Base-by-base conservation (phyloP, 2,888 invertebrate species). In the Myathropa florea region DNA sequence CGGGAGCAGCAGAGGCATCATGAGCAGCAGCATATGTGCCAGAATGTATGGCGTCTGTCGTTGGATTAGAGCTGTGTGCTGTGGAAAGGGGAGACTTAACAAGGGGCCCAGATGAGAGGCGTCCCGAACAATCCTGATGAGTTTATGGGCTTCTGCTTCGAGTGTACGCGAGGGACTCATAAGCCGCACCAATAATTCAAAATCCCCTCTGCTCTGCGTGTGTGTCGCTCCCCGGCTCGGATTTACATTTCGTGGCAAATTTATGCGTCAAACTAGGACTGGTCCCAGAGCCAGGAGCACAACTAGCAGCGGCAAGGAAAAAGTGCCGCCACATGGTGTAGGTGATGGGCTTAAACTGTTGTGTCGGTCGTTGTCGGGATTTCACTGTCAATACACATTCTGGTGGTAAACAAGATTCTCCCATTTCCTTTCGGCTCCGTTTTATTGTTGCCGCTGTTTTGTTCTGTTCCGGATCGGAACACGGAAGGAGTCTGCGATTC, bases 71-170 rank as follows among this genome's bases (percentile, higher is more conserved):
- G 14, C 12, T 24, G 57, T 14, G 57, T 65, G 60, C 59, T 53
- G 6, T 33, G 7, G n/a, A 67, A 53, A 72, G 9, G 39, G 39
- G 64, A 39, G 23, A 61, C 57, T 64, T 71, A 71, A 65, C 57
- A 79, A 64, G 33, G 21, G 46, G 33, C 59, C 33, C 64, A 65
- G 70, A 55, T 78, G 63, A 63, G 63, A 71, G 36, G 70, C 63
- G 46, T 59, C 65, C 59, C 71, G 39, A 77, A 68, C 64, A 39
- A 55, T 73, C 78, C 28, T 85, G 85, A 82, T 85, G 85, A 77
- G 73, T 68, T 82, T 85, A 68, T 61, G 77, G 18, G 72, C 30
- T 63, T 46, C 39, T 59, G 39, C 33, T 53, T 72, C 68, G 61
- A 81, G 55, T 61, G 76, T 78, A 70, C 72, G 53, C 28, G 53